Percentiles rank a stretch among this genome's conserved stretches.
Conservation (phyloP, 2,797 vertebrate species). For the Propithecus deckenii region DNA sequence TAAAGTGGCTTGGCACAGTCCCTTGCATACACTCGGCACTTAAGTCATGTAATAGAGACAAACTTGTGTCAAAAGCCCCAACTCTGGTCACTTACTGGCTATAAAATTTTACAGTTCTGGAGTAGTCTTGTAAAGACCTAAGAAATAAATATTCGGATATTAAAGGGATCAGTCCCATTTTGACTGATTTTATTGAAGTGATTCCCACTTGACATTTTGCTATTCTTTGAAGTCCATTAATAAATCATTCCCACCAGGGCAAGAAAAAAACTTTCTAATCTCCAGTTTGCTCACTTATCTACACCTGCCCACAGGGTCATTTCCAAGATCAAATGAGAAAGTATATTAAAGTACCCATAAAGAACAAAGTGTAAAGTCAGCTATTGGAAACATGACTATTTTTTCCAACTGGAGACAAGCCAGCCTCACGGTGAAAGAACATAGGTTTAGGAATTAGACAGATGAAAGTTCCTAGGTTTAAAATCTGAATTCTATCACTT, state of each 20-base stretch:
- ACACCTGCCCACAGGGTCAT: neutral
- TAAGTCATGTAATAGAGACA: neutral
- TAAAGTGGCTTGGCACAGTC: neutral
- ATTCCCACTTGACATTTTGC: slow-evolving; percentile 12
- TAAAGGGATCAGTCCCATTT: neutral
- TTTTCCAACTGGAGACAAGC: slow-evolving; percentile 45
- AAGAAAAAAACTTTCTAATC: neutral
- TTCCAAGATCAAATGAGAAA: slow-evolving; percentile 36
- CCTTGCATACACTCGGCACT: neutral
- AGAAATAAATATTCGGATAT: slow-evolving; percentile 17
- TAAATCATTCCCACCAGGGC: neutral
- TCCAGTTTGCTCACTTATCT: neutral
- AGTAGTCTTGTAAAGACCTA: neutral
- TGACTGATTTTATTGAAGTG: neutral
- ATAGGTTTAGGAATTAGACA: neutral
- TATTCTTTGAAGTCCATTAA: slow-evolving; percentile 34
- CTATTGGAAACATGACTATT: slow-evolving; percentile 24
- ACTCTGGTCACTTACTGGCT: neutral
- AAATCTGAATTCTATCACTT: neutral
- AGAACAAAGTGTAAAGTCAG: slow-evolving; percentile 28
- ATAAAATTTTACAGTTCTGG: neutral
- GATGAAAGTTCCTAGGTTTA: slow-evolving; percentile 39
- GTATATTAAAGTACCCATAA: neutral
- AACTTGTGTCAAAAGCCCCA: neutral
- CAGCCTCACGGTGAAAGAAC: slow-evolving; percentile 36